phyloP scores from a whole-genome alignment of 2,797 vertebrate species.

The Artibeus jamaicensis region DNA sequence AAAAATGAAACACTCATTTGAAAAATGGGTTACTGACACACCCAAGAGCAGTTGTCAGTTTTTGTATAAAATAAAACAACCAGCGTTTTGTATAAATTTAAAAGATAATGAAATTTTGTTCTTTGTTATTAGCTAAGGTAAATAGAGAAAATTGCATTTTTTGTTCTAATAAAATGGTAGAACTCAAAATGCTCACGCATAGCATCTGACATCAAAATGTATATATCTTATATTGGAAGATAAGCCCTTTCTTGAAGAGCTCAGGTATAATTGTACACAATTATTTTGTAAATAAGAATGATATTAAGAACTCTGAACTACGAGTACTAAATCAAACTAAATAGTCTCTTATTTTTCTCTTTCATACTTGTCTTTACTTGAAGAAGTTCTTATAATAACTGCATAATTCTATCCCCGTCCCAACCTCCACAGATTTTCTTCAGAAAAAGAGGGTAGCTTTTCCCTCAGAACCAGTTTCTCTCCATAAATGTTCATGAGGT shows the following conservation, averaged over 20 bases:
- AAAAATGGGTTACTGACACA: conserved; percentile 52
- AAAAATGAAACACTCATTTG: conserved; percentile 39
- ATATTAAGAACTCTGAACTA: conserved; percentile 65
- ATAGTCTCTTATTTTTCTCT: conserved; percentile 59
- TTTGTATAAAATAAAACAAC: conserved; percentile 37
- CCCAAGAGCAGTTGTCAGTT: conserved; percentile 38
- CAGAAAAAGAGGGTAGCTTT: background rate
- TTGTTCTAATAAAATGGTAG: conserved; percentile 46
- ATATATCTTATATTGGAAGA: conserved; percentile 29
- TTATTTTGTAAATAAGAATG: conserved; percentile 67
- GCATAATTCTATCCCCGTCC: background rate
- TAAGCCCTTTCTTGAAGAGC: conserved; percentile 62
- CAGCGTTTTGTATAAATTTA: conserved; percentile 48
- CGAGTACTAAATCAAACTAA: conserved; percentile 71
- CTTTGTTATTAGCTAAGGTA: conserved; percentile 58
- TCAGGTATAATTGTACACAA: conserved; percentile 66
- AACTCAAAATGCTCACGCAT: conserved; percentile 53
- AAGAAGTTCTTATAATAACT: conserved; percentile 51
- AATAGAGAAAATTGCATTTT: conserved; percentile 54
- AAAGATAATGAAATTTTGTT: conserved; percentile 50
- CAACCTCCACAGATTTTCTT: conserved; percentile 9
- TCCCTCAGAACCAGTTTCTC: conserved; percentile 9
- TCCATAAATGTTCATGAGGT: background rate
- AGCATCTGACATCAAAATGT: conserved; percentile 67
- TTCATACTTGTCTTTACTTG: conserved; percentile 53